Evolutionary conservation across 2,797 vertebrate genomes (phyloP), one percentile per base, ranked within the genome.

Genomic region (Macrochelys suwanniensis): DNA sequence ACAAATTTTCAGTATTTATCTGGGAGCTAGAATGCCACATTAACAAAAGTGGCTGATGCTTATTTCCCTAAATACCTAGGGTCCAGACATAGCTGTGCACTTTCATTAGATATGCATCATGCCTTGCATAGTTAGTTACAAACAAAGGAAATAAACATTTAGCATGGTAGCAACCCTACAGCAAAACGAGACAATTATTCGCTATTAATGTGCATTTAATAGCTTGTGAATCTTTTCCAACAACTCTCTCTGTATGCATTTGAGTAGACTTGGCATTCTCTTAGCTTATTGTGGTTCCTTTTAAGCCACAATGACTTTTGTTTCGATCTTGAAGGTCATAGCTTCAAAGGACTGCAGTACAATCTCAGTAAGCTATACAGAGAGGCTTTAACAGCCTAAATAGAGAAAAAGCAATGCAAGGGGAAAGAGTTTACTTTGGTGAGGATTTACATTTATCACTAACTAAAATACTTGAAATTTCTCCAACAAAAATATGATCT

Each of bases 311-410:
- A 45, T 88, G 80, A 19, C 11, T 89, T 97, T 87, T 50, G 28
- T 76, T 85, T 56, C 81, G 37, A 82, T 90, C 57, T 95, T 54
- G 71, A 92, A 96, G 61, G n/a, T 94, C 78, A 91, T 5, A 31
- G 77, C 83, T 91, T 92, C 91, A 96, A 89, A 93, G 87, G 47
- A 80, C 33, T 80, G 8, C 50, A 28, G 56, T 95, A 88, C 45
- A 95, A 84, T 57, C 79, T 85, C 87, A 91, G 82, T 76, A 71
- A 85, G 1, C 82, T 13, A 87, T 1, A 82, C 16, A 88, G 68
- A 92, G 25, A 83, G 56, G 21, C 28, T 89, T 80, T 93, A 92
- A 77, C 61, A 96, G 89, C 71, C 61, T 81, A 91, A 45, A 21
- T 87, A 71, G 16, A 87, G 90, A 90, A 87, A 54, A 90, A 59